These are phyloP conservation scores for Holcopasites calliopsidis DNA, from an alignment of 1,140 invertebrate species.

Conservation along the genomic window DNA sequence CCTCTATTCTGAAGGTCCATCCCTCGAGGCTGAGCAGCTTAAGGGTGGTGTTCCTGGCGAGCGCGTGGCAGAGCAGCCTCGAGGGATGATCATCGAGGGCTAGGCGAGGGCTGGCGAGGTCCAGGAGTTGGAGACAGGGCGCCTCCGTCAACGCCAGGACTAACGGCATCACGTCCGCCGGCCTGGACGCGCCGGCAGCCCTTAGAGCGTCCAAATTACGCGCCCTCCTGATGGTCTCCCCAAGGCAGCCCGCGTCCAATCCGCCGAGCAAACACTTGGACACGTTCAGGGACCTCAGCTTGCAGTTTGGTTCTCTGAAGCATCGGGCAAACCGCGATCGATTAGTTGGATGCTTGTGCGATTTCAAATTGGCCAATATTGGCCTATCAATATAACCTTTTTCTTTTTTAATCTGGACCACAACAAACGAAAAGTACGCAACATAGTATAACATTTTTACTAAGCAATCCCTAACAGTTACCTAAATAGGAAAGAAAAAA, in stretches of 20 bases:
- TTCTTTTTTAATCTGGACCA: too few species aligned
- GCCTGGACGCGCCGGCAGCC: conserved; percentile 79
- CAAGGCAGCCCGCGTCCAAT: conserved; percentile 81
- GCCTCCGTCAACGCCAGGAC: conserved; percentile 80
- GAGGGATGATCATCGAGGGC: conserved; percentile 81
- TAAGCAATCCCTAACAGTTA: too few species aligned
- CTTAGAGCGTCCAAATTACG: conserved; percentile 79
- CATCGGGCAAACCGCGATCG: conserved; percentile 6
- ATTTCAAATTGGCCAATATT: background rate
- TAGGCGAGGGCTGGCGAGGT: conserved; percentile 80
- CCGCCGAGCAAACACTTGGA: conserved; percentile 79
- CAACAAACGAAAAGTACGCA: too few species aligned
- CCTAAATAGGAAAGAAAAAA: too few species aligned
- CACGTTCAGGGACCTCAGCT: conserved; percentile 80
- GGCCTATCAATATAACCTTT: background rate
- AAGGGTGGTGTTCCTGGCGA: conserved; percentile 79
- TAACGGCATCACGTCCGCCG: conserved; percentile 78
- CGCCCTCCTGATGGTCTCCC: conserved; percentile 80
- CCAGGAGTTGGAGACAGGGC: conserved; percentile 79
- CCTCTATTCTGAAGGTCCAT: conserved; percentile 82
- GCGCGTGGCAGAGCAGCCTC: conserved; percentile 79
- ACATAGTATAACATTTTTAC: too few species aligned
- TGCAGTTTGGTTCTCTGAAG: conserved; percentile 75
- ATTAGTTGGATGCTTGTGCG: conserved; percentile 14
- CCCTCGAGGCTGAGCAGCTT: conserved; percentile 80